These are phyloP conservation scores for Oligia latruncula DNA, from an alignment of 2,888 invertebrate genomes.

Conservation along the genomic window DNA sequence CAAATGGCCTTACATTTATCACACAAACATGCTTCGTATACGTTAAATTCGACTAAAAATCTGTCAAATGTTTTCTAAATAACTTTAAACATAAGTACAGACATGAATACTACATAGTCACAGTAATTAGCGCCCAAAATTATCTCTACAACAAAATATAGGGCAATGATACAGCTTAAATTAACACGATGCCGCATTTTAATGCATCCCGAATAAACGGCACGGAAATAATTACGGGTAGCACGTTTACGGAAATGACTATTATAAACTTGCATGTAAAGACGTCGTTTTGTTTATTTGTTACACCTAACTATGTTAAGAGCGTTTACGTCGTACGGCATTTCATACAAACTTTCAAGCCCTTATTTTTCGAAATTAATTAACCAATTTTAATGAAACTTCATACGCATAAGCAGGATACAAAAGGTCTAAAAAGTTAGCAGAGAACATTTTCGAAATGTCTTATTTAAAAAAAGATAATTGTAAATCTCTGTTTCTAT, in stretches of 20 bases:
- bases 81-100: conserved; percentile 18
- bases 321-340: too few species aligned
- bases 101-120: conserved; percentile 10
- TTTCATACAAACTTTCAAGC: too few species aligned
- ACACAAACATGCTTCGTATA: neutral
- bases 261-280: conserved; percentile 62
- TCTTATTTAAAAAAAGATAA: too few species aligned
- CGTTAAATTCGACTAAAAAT: neutral
- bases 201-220: conserved; percentile 65
- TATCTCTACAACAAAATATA: conserved; percentile 58
- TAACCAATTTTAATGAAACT: too few species aligned
- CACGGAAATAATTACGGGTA: conserved; percentile 64
- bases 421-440: too few species aligned
- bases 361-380: too few species aligned
- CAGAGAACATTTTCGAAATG: too few species aligned
- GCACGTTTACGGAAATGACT: conserved; percentile 62
- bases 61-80: conserved; percentile 12
- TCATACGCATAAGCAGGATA: too few species aligned
- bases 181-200: conserved; percentile 62
- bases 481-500: too few species aligned
- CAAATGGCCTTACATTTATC: conserved; percentile 13
- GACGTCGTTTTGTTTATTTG: conserved; percentile 51
- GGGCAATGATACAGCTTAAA: conserved; percentile 60
- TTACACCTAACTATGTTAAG: conserved; percentile 17
- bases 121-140: conserved; percentile 46